Conservation (phyloP, 2,888 invertebrate genomes). For the Seira sanloemensis region DNA sequence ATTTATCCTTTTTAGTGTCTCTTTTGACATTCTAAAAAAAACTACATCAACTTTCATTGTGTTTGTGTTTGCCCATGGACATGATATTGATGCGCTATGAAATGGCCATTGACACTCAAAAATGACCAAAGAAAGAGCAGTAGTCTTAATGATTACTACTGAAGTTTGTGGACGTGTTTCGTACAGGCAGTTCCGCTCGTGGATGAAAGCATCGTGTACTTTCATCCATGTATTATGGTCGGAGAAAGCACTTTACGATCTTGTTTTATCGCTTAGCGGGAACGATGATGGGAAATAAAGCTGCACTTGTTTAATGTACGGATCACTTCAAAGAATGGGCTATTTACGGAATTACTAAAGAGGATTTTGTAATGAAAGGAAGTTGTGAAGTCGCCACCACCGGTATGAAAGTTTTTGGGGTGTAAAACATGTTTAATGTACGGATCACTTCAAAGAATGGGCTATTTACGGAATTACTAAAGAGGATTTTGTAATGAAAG, state of each 20-base stretch:
- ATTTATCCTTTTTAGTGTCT: not conserved
- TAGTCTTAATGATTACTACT: not conserved
- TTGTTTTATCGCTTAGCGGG: not conserved
- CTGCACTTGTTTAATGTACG: not conserved
- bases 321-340: not conserved
- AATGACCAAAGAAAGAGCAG: not conserved
- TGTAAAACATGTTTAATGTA: not conserved
- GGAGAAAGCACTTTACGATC: constrained; percentile 15
- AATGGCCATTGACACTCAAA: not conserved
- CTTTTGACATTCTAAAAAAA: not conserved
- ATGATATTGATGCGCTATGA: not conserved
- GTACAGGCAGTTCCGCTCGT: not conserved
- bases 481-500: not conserved
- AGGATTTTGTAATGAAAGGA: not conserved
- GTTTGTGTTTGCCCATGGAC: not conserved
- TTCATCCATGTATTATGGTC: too few species aligned
- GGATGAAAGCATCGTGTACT: too few species aligned
- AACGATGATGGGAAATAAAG: constrained; percentile 50
- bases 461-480: not conserved
- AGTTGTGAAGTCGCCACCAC: too few species aligned
- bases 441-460: not conserved
- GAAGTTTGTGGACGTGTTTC: not conserved
- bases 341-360: not conserved
- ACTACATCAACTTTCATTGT: not conserved
- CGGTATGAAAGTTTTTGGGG: too few species aligned